Evolutionary conservation across 2,888 invertebrate species (phyloP), one percentile per base, ranked within the genome.

Genomic region (Eilema griseolum): DNA sequence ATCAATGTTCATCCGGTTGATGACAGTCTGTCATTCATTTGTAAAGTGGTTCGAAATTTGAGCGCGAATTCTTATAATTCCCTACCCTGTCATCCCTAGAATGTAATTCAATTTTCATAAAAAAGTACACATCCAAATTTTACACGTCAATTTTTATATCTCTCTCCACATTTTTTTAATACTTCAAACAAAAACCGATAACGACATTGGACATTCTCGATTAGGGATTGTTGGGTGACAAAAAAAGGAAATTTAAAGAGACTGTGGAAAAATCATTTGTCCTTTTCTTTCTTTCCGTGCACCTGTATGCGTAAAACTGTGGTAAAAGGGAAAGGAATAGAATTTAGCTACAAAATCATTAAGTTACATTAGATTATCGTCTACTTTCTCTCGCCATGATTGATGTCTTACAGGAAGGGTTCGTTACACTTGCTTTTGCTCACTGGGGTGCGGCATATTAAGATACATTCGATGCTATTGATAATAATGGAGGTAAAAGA

Each of bases 321-420:
- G n/a, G n/a, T n/a, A n/a, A 26, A 33, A 66, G 11, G n/a, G 61
- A 66, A 26, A 28, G 65, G 26, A 66, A 73, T 52, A 14, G 63
- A 73, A 75, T 83, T 69, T 69, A 69, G 72, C 76, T 68, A 79
- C 77, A 80, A 82, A 85, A 85, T 86, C 86, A 88, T 86, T 87
- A 86, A 84, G 86, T 85, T 83, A 80, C 81, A 82, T 78, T 83
- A 86, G 83, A 86, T 85, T 85, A 68, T 75, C 84, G 86, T 80
- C 84, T 88, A 91, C 87, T 92, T 91, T 91, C 90, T 92, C 92
- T 86, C 80, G 77, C 70, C 85, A 87, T 92, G 92, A 93, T 93
- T 88, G 89, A 92, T 93, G 87, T 76, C 16, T 46, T 46, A 60
- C 31, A 62, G 67, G 75, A 73, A 63, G 70, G 69, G 26, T 61